phyloP scores from a whole-genome alignment of 1,140 invertebrate species.

The Drosophila subobscura region DNA sequence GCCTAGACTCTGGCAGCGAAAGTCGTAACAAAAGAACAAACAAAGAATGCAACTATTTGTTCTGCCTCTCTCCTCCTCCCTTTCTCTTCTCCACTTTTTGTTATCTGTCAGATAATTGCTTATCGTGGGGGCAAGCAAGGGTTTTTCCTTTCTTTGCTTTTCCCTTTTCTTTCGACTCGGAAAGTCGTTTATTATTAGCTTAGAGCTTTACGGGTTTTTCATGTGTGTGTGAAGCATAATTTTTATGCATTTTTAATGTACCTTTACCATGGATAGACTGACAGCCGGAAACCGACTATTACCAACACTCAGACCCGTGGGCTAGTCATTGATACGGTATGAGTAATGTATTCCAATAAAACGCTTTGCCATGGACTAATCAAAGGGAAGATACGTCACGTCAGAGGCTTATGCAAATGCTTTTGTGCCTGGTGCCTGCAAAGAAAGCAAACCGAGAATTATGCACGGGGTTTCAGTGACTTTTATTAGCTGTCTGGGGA shows the following conservation, averaged over 20 bases:
- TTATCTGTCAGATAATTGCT: slow-evolving; percentile 38
- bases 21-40: slow-evolving; percentile 74
- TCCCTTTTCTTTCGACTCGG: slow-evolving; percentile 24
- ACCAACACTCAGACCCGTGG: slow-evolving; percentile 13
- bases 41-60: slow-evolving; percentile 57
- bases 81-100: slow-evolving; percentile 6
- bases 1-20: slow-evolving; percentile 38
- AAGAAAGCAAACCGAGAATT: slow-evolving; percentile 12
- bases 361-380: slow-evolving; percentile 38
- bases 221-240: slow-evolving; percentile 58
- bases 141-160: slow-evolving; percentile 28
- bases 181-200: slow-evolving; percentile 47
- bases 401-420: slow-evolving; percentile 50
- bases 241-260: slow-evolving; percentile 58
- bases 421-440: background rate
- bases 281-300: slow-evolving; percentile 61
- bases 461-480: slow-evolving; percentile 1
- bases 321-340: slow-evolving; percentile 22
- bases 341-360: slow-evolving; percentile 32
- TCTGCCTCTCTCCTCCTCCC: background rate
- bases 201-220: slow-evolving; percentile 35
- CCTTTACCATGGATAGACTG: slow-evolving; percentile 6
- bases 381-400: slow-evolving; percentile 29
- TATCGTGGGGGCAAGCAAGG: slow-evolving; percentile 17
- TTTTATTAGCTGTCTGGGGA: slow-evolving; percentile 31